phyloP scores from a whole-genome alignment of 2,113 vertebrate species.

The Pica pica region DNA sequence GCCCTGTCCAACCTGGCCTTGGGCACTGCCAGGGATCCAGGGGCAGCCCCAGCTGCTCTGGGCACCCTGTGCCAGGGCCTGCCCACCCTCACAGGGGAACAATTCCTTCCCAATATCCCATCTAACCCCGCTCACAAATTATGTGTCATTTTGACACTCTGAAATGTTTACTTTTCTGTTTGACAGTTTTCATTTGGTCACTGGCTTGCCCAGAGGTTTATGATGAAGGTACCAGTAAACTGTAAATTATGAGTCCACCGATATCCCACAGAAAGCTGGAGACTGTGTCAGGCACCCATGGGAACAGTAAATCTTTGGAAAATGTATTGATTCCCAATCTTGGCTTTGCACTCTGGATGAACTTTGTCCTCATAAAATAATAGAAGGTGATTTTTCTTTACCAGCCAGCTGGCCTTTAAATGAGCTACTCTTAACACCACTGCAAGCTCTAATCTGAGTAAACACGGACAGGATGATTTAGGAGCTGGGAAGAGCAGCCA shows the following conservation, averaged over 20 bases:
- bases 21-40: neutral
- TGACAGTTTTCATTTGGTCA: neutral
- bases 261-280: neutral
- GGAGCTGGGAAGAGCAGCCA: neutral
- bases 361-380: slow-evolving; percentile 46
- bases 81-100: accelerated
- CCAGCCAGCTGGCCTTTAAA: slow-evolving; percentile 51
- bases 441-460: neutral
- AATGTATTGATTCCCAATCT: slow-evolving; percentile 38
- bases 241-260: neutral
- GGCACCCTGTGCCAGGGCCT: neutral
- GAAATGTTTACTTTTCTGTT: neutral
- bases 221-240: neutral
- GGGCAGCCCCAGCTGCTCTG: neutral
- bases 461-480: slow-evolving; percentile 19
- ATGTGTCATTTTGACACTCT: neutral
- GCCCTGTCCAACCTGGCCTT: neutral
- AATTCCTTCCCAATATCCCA: neutral
- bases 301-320: slow-evolving; percentile 24
- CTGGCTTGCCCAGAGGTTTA: neutral
- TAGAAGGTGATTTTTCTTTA: slow-evolving; percentile 46
- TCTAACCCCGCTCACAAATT: neutral
- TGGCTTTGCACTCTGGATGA: slow-evolving; percentile 49
- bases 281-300: neutral
- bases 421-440: slow-evolving; percentile 1